A percentile compares a stretch with the other conserved stretches of the same genome.
Conservation (phyloP, 2,797 vertebrate species). For the Gambelia wislizenii region DNA sequence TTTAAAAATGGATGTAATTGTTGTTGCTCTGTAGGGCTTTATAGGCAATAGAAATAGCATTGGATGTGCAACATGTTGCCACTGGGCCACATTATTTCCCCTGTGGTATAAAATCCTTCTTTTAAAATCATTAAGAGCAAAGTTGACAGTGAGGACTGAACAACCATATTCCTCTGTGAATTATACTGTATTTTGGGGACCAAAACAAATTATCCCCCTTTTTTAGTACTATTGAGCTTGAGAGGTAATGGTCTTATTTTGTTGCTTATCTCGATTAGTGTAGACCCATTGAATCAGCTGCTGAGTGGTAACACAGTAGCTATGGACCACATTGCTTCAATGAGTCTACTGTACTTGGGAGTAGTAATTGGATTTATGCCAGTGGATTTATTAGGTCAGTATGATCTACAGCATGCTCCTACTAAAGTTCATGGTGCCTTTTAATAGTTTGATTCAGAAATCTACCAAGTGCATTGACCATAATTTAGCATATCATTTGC, state of each 20-base stretch:
- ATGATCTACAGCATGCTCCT: conserved; percentile 32
- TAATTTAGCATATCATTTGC: background rate
- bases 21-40: no score
- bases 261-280: background rate
- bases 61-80: no score
- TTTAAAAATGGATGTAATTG: no score
- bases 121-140: conserved; percentile 12
- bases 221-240: conserved; percentile 21
- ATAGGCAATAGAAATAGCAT: no score
- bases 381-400: background rate
- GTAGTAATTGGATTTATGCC: background rate
- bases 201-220: conserved; percentile 16
- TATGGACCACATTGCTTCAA: background rate
- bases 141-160: conserved; percentile 56
- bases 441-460: background rate
- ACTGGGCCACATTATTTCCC: no score
- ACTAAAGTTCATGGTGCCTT: conserved; percentile 36
- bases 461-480: background rate
- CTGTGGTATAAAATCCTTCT: no score
- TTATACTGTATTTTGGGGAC: background rate
- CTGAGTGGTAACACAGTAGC: background rate
- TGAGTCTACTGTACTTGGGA: background rate
- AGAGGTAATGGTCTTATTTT: background rate
- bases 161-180: conserved; percentile 25
- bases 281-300: background rate